Evolutionary conservation across 2,888 invertebrate genomes (phyloP).

Genomic region (Leucophenga maculata): DNA sequence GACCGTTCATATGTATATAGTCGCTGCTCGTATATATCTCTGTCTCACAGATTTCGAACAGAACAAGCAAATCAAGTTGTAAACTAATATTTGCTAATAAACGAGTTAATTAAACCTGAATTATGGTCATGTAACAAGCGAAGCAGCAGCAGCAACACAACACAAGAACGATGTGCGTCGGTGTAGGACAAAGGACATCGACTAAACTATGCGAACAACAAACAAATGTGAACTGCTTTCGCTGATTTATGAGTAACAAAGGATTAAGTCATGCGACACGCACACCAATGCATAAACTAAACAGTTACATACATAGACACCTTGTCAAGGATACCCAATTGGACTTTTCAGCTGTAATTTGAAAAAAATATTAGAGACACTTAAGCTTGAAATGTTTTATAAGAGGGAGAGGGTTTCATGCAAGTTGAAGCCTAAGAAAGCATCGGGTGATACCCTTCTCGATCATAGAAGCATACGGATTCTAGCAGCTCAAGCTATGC

Average conservation of each 20-base stretch:
- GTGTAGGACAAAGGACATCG: neutral
- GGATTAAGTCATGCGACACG: slow-evolving; percentile 51
- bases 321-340: slow-evolving; percentile 29
- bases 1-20: neutral
- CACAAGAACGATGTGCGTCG: neutral
- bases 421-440: too few species aligned
- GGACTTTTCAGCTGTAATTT: neutral
- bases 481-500: too few species aligned
- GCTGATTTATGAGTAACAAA: slow-evolving; percentile 67
- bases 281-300: slow-evolving; percentile 33
- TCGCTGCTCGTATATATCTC: neutral
- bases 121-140: slow-evolving; percentile 55
- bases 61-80: slow-evolving; percentile 60
- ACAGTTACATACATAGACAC: slow-evolving; percentile 18
- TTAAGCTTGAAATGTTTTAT: neutral
- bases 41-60: slow-evolving; percentile 34
- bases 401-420: too few species aligned
- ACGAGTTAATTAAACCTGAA: slow-evolving; percentile 69
- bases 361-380: neutral
- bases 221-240: slow-evolving; percentile 56
- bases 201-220: slow-evolving; percentile 41
- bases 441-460: too few species aligned
- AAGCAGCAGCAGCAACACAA: slow-evolving; percentile 12
- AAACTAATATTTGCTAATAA: slow-evolving; percentile 70
- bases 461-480: too few species aligned